phyloP scores from a whole-genome alignment of 2,888 invertebrate genomes.

The Thecophora atra region DNA sequence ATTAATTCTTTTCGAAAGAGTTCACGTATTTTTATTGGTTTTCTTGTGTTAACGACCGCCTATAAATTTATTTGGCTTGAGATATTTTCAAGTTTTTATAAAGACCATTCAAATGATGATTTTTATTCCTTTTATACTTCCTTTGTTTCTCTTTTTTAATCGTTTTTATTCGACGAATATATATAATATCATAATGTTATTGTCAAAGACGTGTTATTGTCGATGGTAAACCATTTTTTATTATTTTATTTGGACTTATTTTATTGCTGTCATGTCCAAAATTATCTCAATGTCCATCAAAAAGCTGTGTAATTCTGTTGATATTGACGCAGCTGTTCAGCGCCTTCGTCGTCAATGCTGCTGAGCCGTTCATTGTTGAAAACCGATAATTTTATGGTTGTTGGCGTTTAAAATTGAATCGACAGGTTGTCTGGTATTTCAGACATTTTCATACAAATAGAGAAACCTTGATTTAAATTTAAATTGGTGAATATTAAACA shows the following conservation, averaged over 20 bases:
- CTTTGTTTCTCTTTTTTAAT: not conserved
- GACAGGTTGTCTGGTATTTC: conserved; percentile 8
- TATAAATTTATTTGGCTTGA: not conserved
- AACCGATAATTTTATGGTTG: not conserved
- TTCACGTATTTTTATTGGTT: not conserved
- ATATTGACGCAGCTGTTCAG: conserved; percentile 16
- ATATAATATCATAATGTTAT: not conserved
- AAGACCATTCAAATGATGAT: not conserved
- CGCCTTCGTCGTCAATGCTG: too few species aligned
- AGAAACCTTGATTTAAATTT: conserved; percentile 7
- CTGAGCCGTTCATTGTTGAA: not conserved
- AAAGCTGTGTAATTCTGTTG: not conserved
- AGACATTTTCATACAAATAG: not conserved
- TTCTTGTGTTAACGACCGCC: not conserved
- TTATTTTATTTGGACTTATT: conserved; percentile 7
- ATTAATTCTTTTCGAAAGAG: not conserved
- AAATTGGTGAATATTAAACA: too few species aligned
- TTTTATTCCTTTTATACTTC: not conserved
- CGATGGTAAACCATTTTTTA: not conserved
- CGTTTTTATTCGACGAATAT: not conserved
- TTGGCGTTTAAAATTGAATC: not conserved
- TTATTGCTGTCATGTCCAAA: conserved; percentile 6
- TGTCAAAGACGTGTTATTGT: not conserved
- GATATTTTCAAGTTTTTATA: not conserved
- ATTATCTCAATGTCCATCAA: not conserved